These are phyloP conservation scores for Syngnathus scovelli DNA, from an alignment of 2,113 vertebrate species.

Conservation along the genomic window DNA sequence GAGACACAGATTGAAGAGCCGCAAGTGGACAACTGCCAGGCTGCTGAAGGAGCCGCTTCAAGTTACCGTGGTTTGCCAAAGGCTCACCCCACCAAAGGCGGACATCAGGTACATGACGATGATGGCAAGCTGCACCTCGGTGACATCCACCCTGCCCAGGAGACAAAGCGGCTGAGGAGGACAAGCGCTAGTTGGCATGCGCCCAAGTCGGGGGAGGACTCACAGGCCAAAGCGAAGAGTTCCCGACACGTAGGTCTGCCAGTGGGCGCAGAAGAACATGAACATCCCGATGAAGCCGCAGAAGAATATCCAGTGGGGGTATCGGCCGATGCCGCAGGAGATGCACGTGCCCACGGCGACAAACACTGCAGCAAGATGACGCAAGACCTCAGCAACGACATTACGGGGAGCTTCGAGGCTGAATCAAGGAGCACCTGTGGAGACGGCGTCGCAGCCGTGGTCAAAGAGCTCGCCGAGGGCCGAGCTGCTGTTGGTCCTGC, in stretches of 20 bases:
- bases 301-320: slow-evolving; percentile 89
- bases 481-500: slow-evolving; percentile 92
- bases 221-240: slow-evolving; percentile 90
- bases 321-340: slow-evolving; percentile 80
- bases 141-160: slow-evolving; percentile 83
- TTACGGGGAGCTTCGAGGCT: background rate
- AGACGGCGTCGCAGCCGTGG: slow-evolving; percentile 95
- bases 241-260: slow-evolving; percentile 97
- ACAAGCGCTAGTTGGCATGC: background rate
- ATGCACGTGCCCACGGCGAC: slow-evolving; percentile 84
- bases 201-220: slow-evolving; percentile 49
- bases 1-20: slow-evolving; percentile 35
- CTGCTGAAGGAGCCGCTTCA: background rate
- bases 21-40: background rate
- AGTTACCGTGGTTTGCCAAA: slow-evolving; percentile 85
- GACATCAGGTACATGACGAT: slow-evolving; percentile 81
- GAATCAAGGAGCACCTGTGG: slow-evolving; percentile 77
- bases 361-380: slow-evolving; percentile 75
- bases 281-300: slow-evolving; percentile 91
- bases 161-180: background rate
- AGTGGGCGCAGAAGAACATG: slow-evolving; percentile 98
- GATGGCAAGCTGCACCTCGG: slow-evolving; percentile 90
- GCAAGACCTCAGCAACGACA: background rate
- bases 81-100: slow-evolving; percentile 77
- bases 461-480: slow-evolving; percentile 94